Base-by-base conservation (phyloP, 2,113 vertebrate genomes). In the Myotis lucifugus region DNA sequence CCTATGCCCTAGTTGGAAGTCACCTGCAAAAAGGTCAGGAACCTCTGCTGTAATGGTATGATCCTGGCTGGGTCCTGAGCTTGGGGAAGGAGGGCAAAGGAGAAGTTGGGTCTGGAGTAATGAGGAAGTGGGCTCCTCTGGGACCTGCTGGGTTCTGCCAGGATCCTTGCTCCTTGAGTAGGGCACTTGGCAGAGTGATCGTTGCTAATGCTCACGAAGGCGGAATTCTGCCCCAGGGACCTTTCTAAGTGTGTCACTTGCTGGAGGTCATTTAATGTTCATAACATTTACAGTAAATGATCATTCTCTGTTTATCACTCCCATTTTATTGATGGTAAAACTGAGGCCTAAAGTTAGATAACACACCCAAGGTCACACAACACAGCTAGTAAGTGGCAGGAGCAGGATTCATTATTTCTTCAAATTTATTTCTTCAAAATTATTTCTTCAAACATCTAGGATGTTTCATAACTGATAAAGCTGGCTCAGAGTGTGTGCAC, bases 131-230 rank as follows among this genome's bases (percentile, higher is more conserved):
- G 14, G 32, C 18, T 76, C 34, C 59, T n/a, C 64, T 66, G 23
- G 54, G 37, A 21, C 27, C 29, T 67, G n/a, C 77, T 7, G 64
- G 3, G 23, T 32, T 50, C 85, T 52, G 21, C 59, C 5, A 0
- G 50, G 42, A 17, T 42, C 48, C 21, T 17, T 27, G 73, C 27
- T 21, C 21, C 56, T 2, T 29, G 40, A 14, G 0, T 9, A 3
- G 64, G 8, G 3, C 1, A 17, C 73, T 42, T 23, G 61, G 52
- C 59, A 37, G 34, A 27, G 18, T 2, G 27, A 27, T 21, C 32
- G 5, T 5, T 0, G 1, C 17, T 67, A 6, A 42, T 14, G 25
- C 69, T 42, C 5, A 40, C 2, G 1, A 14, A 42, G 29, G 9
- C 7, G 7, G n/a, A 18, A 9, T 32, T 77, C 29, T 59, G 19